A percentile compares a stretch with the other conserved stretches of the same genome.
phyloP scores from a whole-genome alignment of 2,888 invertebrate genomes.

The Plagodis pulveraria region DNA sequence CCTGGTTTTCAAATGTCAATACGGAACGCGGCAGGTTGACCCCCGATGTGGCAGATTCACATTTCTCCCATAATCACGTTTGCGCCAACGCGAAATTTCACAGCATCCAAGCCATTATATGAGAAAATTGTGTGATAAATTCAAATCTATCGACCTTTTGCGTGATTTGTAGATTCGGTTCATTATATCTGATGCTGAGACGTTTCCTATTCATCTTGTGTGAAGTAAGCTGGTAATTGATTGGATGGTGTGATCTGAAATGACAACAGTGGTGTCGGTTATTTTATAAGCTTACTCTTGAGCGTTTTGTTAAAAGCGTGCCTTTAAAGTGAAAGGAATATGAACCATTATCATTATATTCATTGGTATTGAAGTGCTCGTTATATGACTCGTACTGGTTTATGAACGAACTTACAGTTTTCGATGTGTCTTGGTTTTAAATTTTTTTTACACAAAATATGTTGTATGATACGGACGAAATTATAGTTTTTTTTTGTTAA shows the following conservation, averaged over 20 bases:
- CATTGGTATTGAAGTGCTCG: too few species aligned
- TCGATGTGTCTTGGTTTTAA: too few species aligned
- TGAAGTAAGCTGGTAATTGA: conserved; percentile 16
- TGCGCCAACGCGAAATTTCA: conserved; percentile 30
- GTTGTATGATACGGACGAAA: too few species aligned
- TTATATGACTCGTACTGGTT: too few species aligned
- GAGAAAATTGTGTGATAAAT: conserved; percentile 29
- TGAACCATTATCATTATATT: too few species aligned
- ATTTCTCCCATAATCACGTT: conserved; percentile 52
- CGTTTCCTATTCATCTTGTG: conserved; percentile 28
- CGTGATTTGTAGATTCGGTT: conserved; percentile 36
- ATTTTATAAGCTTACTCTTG: too few species aligned
- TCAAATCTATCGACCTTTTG: conserved; percentile 24
- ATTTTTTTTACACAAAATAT: too few species aligned
- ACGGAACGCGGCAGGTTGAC: conserved; percentile 59
- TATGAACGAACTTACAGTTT: too few species aligned
- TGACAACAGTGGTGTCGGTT: conserved; percentile 7
- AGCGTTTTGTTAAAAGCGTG: too few species aligned
- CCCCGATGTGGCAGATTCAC: conserved; percentile 67
- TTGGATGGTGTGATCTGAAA: conserved; percentile 6
- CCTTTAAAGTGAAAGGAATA: too few species aligned
- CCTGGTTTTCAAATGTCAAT: conserved; percentile 73
- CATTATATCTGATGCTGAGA: conserved; percentile 31
- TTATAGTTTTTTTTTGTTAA: too few species aligned
- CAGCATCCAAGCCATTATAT: conserved; percentile 13